These are phyloP conservation scores for Punctoribates punctum DNA, from an alignment of 2,888 invertebrate genomes.

Conservation along the genomic window DNA sequence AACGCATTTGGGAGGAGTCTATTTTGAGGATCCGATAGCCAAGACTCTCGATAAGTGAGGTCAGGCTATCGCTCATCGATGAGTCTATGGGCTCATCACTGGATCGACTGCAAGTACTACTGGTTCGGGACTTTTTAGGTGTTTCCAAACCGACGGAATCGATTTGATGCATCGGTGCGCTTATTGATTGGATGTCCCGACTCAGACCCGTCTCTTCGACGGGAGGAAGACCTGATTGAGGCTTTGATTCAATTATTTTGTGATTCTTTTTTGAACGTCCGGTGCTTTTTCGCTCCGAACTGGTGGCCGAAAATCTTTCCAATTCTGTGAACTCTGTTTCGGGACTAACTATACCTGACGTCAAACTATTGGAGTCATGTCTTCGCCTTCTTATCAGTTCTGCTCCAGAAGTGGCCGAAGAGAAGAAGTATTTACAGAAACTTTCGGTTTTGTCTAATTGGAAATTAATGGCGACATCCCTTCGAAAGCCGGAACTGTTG, in stretches of 20 bases:
- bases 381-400: background rate
- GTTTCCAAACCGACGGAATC: slow-evolving; percentile 21
- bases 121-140: background rate
- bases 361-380: background rate
- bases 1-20: slow-evolving; percentile 14
- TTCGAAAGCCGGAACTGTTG: slow-evolving; percentile 35
- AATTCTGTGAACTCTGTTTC: slow-evolving; percentile 31
- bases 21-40: slow-evolving; percentile 35
- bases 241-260: background rate
- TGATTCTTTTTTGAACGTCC: background rate
- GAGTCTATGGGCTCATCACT: background rate
- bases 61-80: slow-evolving; percentile 13
- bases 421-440: slow-evolving; percentile 47
- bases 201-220: background rate
- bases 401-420: slow-evolving; percentile 43
- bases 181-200: background rate
- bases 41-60: slow-evolving; percentile 34
- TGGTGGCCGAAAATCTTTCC: background rate
- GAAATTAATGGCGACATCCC: slow-evolving; percentile 42
- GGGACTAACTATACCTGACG: slow-evolving; percentile 24
- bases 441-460: slow-evolving; percentile 46
- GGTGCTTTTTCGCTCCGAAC: background rate
- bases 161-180: slow-evolving; percentile 31
- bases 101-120: background rate
- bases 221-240: slow-evolving; percentile 5